These are phyloP conservation scores for Alouatta palliata DNA, from an alignment of 2,113 vertebrate genomes.

Conservation along the genomic window DNA sequence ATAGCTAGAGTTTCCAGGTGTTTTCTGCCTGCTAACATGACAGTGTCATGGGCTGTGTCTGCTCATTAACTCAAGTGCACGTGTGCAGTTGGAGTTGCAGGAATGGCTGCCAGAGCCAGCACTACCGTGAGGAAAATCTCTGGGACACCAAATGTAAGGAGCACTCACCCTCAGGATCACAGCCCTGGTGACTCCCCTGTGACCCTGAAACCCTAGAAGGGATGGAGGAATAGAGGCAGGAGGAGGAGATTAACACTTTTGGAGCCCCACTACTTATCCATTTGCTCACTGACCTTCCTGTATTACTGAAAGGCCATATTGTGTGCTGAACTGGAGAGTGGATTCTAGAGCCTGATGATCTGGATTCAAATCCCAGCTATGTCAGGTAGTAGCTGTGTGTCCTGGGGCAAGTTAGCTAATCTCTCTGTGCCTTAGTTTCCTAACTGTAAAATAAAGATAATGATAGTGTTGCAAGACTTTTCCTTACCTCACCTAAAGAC, in stretches of 20 bases:
- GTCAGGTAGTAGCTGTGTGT: background rate
- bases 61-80: background rate
- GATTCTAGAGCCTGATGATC: background rate
- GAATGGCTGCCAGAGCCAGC: background rate
- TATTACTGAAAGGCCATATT: background rate
- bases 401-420: background rate
- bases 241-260: background rate
- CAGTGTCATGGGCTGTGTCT: background rate
- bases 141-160: background rate
- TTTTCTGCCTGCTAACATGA: background rate
- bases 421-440: background rate
- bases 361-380: background rate
- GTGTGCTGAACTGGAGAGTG: background rate
- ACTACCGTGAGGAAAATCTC: background rate
- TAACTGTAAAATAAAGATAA: background rate
- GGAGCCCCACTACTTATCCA: background rate
- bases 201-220: background rate
- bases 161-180: background rate
- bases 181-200: background rate
- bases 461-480: background rate
- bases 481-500: too few relatives aligned
- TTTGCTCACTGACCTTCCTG: background rate
- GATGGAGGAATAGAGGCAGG: background rate
- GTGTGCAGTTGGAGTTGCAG: background rate
- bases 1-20: background rate